These are phyloP conservation scores for Hydrolagus affinis DNA, from an alignment of 2,113 vertebrate genomes.

Conservation along the genomic window DNA sequence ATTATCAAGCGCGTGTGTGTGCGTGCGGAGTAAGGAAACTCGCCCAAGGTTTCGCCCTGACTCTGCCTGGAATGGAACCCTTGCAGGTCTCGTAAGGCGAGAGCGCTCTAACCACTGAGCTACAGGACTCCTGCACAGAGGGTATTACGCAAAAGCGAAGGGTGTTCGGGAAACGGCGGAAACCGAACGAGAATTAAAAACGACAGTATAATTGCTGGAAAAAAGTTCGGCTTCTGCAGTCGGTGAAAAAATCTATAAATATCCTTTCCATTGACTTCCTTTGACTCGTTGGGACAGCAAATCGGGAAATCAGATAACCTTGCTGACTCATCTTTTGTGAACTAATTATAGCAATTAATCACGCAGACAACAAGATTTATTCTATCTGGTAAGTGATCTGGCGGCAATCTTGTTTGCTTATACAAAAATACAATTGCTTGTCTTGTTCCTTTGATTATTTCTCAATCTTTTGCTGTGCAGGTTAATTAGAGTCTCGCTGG, in stretches of 20 bases:
- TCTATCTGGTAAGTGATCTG: conserved; percentile 41
- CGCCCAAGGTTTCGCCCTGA: no score
- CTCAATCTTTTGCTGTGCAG: neutral
- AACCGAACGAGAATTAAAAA: no score
- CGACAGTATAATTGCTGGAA: no score
- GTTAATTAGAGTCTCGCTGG: neutral
- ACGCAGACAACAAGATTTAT: conserved; percentile 40
- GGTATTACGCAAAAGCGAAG: no score
- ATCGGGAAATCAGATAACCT: conserved; percentile 51
- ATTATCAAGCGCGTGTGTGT: no score
- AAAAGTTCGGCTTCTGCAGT: neutral
- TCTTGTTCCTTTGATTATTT: conserved; percentile 13
- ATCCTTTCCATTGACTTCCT: conserved; percentile 49
- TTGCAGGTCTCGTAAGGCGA: no score
- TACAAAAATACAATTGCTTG: neutral
- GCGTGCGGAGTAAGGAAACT: no score
- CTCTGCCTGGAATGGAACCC: no score
- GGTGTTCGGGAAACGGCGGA: no score
- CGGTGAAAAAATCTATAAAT: neutral
- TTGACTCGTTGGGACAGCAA: conserved; percentile 41
- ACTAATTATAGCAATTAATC: conserved; percentile 63
- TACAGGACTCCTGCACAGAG: no score
- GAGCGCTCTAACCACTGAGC: no score
- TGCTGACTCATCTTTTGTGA: conserved; percentile 50
- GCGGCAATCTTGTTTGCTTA: conserved; percentile 31